Base-by-base conservation (phyloP, 2,888 invertebrate genomes). In the Leptopilina drosophilae region DNA sequence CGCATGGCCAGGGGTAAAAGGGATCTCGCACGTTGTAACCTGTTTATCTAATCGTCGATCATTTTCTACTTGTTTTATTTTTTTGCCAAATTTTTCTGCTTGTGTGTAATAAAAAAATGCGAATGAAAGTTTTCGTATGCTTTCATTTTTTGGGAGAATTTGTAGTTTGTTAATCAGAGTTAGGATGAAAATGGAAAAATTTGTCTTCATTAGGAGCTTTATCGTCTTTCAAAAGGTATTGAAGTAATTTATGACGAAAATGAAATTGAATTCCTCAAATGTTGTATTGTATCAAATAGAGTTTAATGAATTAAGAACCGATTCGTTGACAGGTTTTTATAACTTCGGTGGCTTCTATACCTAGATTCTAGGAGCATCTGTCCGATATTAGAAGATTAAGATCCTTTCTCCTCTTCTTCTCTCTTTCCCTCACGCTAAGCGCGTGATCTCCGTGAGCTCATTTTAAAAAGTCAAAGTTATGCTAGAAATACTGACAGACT, bases 41-140 rank as follows among this genome's bases (percentile, higher is more conserved):
- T 53, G 62, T 81, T 86, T 89, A 90, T 90, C 90, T 86, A 65
- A 76, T 79, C 78, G 80, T 88, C 86, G 82, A 90, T 90, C 90
- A 83, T 85, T 87, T 88, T 87, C 84, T 84, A 81, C 84, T 73
- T 83, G 84, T 86, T 87, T 88, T 84, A 2, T 12, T 49, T 12
- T 49, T 49, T 49, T 49, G 8, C 49, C 9, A 8, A 49, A 11
- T 42, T 49, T 49, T 49, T 9, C 11, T 49, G 11, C 49, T 9
- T 49, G 49, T 46, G 46, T 1, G 9, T 46, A 46, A 46, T 46
- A 46, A 46, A 9, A 9, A 46, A 46, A 9, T 46, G 46, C 8
- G 8, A 46, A 46, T 20, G 20, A 20, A 20, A 20, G 20, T 20
- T 20, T 20, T 20, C 20, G 20, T 20, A 49, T 0, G 8, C 2